Conservation (phyloP, 2,113 vertebrate species). For the Cephalopterus ornatus region DNA sequence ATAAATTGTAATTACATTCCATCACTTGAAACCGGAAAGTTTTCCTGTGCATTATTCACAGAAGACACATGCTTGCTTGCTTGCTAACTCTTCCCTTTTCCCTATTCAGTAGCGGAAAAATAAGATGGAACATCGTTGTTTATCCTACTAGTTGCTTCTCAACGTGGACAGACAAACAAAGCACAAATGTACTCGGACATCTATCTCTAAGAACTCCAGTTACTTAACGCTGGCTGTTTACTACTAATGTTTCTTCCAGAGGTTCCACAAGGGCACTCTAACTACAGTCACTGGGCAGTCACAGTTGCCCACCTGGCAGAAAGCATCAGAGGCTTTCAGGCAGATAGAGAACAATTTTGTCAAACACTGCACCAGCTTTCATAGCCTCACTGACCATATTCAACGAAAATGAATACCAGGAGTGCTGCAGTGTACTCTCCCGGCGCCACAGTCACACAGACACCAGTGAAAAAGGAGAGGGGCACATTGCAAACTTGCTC, state of each 20-base stretch:
- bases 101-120: background rate
- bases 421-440: background rate
- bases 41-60: conserved; percentile 1
- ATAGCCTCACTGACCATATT: background rate
- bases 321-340: background rate
- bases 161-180: background rate
- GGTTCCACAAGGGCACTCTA: background rate
- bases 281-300: background rate
- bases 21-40: background rate
- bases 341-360: background rate
- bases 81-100: background rate
- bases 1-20: conserved; percentile 9
- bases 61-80: background rate
- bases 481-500: background rate
- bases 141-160: background rate
- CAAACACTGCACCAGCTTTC: background rate
- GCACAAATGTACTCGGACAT: background rate
- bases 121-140: background rate
- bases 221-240: background rate
- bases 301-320: background rate
- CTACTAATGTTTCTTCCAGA: background rate
- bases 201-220: background rate
- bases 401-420: background rate
- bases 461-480: background rate
- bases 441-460: background rate